Conservation (phyloP, 2,797 vertebrate species). For the Typhlichthys subterraneus region DNA sequence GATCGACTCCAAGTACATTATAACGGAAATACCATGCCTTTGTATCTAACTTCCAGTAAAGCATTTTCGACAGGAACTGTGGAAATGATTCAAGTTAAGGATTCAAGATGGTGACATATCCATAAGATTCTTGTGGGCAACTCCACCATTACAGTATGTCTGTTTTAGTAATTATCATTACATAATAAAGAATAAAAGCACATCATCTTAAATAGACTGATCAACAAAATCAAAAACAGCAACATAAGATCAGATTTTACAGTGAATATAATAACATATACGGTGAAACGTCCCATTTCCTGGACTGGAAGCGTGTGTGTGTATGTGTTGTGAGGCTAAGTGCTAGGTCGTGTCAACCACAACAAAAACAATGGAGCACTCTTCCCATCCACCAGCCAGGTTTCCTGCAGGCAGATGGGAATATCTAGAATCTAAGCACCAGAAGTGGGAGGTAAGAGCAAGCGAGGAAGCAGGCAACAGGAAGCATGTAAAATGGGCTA, state of each 20-base stretch:
- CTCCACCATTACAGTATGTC: constrained; percentile 7
- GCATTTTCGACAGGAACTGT: constrained; percentile 3
- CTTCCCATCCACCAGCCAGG: constrained; percentile 73
- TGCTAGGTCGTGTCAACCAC: constrained; percentile 1
- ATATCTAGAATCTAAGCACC: constrained; percentile 70
- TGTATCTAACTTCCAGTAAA: constrained; percentile 10
- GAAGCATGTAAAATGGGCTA: constrained; percentile 57
- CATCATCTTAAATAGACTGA: background rate
- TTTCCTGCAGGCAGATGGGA: constrained; percentile 73
- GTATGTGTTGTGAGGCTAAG: background rate
- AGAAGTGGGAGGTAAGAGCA: constrained; percentile 52
- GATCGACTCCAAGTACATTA: background rate
- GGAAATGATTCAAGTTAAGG: background rate
- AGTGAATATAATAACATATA: background rate
- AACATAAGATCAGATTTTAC: background rate
- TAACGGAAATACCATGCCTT: background rate
- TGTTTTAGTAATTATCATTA: constrained; percentile 16
- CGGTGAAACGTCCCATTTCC: background rate
- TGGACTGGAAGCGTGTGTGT: constrained; percentile 7
- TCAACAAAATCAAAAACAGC: background rate
- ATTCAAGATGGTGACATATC: constrained; percentile 17
- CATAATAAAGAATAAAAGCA: constrained; percentile 1
- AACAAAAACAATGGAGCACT: constrained; percentile 41
- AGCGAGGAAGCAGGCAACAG: constrained; percentile 57
- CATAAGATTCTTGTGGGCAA: background rate